Conservation (phyloP, 2,888 invertebrate genomes). For the Drosophila kambysellisi region DNA sequence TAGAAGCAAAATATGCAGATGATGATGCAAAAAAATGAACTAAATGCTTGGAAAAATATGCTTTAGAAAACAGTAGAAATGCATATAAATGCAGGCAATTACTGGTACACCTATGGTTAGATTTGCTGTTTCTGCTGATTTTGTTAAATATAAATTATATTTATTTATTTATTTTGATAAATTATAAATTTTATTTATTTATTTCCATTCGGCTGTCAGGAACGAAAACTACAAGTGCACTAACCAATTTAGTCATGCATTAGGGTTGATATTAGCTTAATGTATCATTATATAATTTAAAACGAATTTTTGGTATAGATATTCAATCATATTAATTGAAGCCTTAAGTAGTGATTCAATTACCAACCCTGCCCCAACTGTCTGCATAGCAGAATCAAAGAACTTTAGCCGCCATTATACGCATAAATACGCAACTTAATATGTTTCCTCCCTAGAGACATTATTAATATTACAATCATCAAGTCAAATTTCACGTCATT, state of each 20-base stretch:
- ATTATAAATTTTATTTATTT: neutral
- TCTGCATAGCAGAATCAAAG: constrained; percentile 27
- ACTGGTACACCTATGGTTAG: neutral
- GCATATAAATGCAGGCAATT: neutral
- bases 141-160: neutral
- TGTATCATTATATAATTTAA: neutral
- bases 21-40: constrained; percentile 9
- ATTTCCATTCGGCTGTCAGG: too few species aligned
- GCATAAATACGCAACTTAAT: constrained; percentile 30
- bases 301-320: neutral
- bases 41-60: neutral
- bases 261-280: neutral
- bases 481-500: constrained; percentile 57
- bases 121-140: neutral
- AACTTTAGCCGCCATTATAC: constrained; percentile 8
- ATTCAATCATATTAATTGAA: neutral
- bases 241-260: neutral
- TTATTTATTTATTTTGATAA: neutral
- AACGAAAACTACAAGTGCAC: neutral
- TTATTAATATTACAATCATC: constrained; percentile 58
- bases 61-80: neutral
- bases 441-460: constrained; percentile 29
- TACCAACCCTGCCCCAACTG: neutral
- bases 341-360: neutral
- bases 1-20: constrained; percentile 17